Evolutionary conservation across 2,797 vertebrate species (phyloP).

Genomic region (Muscicapa comitata): DNA sequence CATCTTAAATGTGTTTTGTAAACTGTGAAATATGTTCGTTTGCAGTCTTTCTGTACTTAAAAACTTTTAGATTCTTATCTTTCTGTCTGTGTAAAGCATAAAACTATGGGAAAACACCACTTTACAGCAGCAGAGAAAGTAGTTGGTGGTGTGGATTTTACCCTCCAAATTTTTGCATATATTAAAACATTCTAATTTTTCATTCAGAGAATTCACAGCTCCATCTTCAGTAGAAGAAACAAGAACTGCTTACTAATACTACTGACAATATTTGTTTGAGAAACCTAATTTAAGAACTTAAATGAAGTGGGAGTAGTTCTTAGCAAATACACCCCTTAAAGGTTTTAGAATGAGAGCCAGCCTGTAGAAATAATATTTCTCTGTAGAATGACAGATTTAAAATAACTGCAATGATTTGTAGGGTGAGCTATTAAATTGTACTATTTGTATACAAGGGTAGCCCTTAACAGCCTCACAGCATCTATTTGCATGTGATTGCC

Average conservation of each 20-base stretch:
- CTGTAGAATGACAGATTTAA: background rate
- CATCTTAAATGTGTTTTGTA: background rate
- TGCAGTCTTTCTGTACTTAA: background rate
- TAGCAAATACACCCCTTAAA: conserved; percentile 36
- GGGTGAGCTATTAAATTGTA: background rate
- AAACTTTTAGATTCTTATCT: background rate
- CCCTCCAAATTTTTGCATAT: background rate
- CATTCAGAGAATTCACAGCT: conserved; percentile 9
- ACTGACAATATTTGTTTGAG: conserved; percentile 33
- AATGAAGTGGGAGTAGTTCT: conserved; percentile 46
- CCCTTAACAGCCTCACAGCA: conserved; percentile 3
- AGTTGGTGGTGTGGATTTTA: background rate
- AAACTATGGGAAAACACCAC: background rate
- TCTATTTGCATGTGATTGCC: conserved; percentile 31
- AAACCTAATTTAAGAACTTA: conserved; percentile 50
- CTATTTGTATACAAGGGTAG: background rate
- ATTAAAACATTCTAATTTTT: background rate
- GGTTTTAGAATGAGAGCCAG: background rate
- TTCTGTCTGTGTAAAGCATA: background rate
- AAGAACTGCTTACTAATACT: conserved; percentile 25
- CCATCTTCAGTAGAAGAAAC: background rate
- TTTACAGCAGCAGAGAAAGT: background rate
- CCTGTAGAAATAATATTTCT: conserved; percentile 35
- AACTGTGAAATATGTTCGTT: conserved; percentile 1
- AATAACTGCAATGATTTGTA: conserved; percentile 20